Conservation (phyloP, 1,140 invertebrate species). For the Palaemon carinicauda region DNA sequence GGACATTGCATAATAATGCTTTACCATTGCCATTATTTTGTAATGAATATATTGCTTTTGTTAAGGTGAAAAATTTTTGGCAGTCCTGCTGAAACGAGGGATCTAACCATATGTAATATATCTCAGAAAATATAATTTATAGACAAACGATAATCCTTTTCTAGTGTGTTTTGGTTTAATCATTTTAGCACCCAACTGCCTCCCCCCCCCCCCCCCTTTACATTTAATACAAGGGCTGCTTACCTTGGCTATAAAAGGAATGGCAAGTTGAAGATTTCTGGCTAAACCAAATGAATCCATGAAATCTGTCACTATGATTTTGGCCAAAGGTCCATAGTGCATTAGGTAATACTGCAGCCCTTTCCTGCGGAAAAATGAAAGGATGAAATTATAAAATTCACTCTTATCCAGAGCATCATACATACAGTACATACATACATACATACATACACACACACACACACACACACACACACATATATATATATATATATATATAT, state of each 20-base stretch:
- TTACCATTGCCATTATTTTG: too few relatives aligned
- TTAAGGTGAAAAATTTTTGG: too few relatives aligned
- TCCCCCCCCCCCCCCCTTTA: too few relatives aligned
- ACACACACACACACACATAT: not conserved
- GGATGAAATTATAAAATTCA: not conserved
- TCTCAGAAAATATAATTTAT: too few relatives aligned
- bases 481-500: not conserved
- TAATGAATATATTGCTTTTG: too few relatives aligned
- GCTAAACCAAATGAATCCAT: constrained; percentile 10
- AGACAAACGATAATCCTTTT: too few relatives aligned
- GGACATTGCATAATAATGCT: too few relatives aligned
- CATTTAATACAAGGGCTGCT: not conserved
- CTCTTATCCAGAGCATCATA: not conserved
- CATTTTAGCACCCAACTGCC: too few relatives aligned
- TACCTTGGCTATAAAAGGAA: constrained; percentile 10
- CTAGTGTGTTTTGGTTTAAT: too few relatives aligned
- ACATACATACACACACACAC: not conserved
- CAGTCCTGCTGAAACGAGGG: too few relatives aligned
- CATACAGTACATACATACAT: not conserved
- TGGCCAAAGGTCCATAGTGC: constrained; percentile 16
- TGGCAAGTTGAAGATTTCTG: not conserved
- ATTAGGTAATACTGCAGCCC: constrained; percentile 19
- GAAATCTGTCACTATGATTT: not conserved
- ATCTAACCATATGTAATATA: too few relatives aligned
- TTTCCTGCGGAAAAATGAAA: not conserved